Evolutionary conservation across 2,888 invertebrate species (phyloP).

Genomic region (Phaedon cochleariae): DNA sequence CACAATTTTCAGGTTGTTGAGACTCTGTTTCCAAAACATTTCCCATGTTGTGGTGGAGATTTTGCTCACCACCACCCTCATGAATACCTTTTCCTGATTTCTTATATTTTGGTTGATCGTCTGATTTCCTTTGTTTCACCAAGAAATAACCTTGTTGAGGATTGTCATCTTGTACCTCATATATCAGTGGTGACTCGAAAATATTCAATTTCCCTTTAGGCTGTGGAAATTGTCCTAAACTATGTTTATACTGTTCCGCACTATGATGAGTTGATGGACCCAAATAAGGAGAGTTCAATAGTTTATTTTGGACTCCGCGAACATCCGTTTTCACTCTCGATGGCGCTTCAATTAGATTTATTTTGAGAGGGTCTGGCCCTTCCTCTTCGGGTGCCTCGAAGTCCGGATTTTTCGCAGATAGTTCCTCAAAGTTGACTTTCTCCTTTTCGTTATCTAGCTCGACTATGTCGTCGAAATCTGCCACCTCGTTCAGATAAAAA

Average conservation of each 20-base stretch:
- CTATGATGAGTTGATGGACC: neutral
- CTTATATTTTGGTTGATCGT: neutral
- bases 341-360: neutral
- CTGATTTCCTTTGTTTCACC: slow-evolving; percentile 17
- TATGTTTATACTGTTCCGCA: neutral
- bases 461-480: slow-evolving; percentile 45
- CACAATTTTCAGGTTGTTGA: neutral
- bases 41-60: neutral
- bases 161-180: slow-evolving; percentile 2
- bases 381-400: neutral
- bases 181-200: slow-evolving; percentile 15
- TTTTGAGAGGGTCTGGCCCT: slow-evolving; percentile 8
- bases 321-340: slow-evolving; percentile 20
- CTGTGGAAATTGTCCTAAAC: neutral
- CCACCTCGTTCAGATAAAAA: slow-evolving; percentile 37
- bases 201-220: slow-evolving; percentile 1
- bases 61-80: neutral
- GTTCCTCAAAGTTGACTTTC: slow-evolving; percentile 8
- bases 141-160: slow-evolving; percentile 19
- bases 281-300: neutral
- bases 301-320: slow-evolving; percentile 4
- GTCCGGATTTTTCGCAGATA: neutral
- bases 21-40: no score
- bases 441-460: slow-evolving; percentile 29
- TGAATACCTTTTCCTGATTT: neutral